Conservation (phyloP, 2,113 vertebrate genomes). For the Petromus typicus region DNA sequence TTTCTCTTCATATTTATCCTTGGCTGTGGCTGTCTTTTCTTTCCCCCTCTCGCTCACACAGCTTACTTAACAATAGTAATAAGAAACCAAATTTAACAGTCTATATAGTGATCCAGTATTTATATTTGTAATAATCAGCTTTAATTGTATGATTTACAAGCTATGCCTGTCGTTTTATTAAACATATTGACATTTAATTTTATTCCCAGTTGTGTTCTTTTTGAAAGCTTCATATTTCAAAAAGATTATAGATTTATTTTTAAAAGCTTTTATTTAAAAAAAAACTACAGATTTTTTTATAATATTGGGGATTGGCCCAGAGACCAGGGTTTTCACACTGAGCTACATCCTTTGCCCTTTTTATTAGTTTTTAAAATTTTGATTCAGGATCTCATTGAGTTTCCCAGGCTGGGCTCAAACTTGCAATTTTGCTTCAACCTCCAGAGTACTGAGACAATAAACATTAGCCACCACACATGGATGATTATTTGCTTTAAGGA, state of each 20-base stretch:
- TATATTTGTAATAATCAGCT: conserved; percentile 93
- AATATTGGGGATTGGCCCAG: background rate
- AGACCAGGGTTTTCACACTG: background rate
- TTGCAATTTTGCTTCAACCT: background rate
- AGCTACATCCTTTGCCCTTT: background rate
- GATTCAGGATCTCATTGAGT: background rate
- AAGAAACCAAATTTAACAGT: conserved; percentile 93
- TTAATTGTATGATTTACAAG: conserved; percentile 94
- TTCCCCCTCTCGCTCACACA: conserved; percentile 88
- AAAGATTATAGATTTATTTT: background rate
- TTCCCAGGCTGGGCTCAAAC: background rate
- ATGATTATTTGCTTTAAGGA: conserved; percentile 4
- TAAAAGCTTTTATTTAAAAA: background rate
- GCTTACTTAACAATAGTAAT: conserved; percentile 94
- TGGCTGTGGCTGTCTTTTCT: background rate
- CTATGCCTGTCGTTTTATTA: background rate
- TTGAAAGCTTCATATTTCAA: background rate
- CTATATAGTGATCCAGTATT: conserved; percentile 93
- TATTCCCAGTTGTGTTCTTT: background rate
- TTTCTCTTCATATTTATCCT: background rate
- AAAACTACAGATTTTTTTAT: background rate
- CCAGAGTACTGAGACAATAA: background rate
- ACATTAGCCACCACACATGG: background rate
- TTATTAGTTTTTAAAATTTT: background rate
- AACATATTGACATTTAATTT: background rate